Evolutionary conservation across 1,140 invertebrate species (phyloP).

Genomic region (Trichoplusia ni): DNA sequence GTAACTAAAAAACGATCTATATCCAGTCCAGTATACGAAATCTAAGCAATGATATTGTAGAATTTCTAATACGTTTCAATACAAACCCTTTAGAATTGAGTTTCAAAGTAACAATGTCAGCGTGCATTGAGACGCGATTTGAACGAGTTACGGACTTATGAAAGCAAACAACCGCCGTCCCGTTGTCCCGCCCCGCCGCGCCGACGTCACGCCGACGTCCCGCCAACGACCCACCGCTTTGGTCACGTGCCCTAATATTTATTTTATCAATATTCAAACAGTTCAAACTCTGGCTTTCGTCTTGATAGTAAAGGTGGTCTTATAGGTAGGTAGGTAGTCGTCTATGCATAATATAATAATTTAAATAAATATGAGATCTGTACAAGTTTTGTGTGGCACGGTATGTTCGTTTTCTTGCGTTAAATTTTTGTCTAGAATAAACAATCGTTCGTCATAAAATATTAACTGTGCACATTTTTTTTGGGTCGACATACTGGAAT

Average conservation of each 20-base stretch:
- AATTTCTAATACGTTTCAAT: background rate
- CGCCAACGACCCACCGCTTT: slow-evolving; percentile 38
- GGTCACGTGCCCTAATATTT: slow-evolving; percentile 72
- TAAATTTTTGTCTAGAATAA: no score
- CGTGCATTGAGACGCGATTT: slow-evolving; percentile 34
- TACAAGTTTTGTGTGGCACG: no score
- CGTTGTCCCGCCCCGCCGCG: no score
- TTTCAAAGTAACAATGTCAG: slow-evolving; percentile 30
- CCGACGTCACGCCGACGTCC: slow-evolving; percentile 37
- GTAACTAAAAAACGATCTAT: no score
- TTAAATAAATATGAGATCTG: no score
- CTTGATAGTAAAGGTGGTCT: slow-evolving; percentile 2
- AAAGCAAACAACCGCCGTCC: slow-evolving; percentile 53
- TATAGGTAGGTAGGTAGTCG: background rate
- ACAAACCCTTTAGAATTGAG: slow-evolving; percentile 1
- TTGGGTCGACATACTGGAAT: no score
- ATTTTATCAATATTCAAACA: slow-evolving; percentile 75
- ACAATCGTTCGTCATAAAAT: no score
- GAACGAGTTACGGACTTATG: slow-evolving; percentile 49
- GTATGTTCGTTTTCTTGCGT: no score
- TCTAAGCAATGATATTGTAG: no score
- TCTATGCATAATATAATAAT: no score
- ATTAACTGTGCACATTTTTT: no score
- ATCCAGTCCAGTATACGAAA: no score
- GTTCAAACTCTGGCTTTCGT: slow-evolving; percentile 2